Evolutionary conservation across 1,140 invertebrate species (phyloP).

Genomic region (Apocrypta bakeri): DNA sequence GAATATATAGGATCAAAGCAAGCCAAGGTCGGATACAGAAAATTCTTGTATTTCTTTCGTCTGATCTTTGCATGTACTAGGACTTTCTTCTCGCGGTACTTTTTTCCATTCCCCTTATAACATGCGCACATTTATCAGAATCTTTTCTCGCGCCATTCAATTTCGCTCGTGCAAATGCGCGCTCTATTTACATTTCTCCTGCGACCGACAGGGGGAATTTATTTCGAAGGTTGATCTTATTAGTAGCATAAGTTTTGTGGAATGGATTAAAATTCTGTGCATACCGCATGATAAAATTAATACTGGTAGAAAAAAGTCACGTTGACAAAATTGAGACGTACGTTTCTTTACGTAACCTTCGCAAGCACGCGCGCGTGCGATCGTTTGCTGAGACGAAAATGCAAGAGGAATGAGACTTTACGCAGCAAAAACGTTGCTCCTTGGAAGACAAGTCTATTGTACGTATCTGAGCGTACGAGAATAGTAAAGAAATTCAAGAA

Average conservation of each 20-base stretch:
- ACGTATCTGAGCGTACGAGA: not conserved
- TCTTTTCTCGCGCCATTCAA: not conserved
- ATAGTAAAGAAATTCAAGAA: not conserved
- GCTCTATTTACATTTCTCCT: not conserved
- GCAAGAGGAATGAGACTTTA: not conserved
- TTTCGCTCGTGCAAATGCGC: not conserved
- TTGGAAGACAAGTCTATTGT: too few species aligned
- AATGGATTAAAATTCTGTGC: too few species aligned
- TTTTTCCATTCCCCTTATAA: not conserved
- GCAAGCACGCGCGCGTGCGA: not conserved
- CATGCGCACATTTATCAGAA: not conserved
- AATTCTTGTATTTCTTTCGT: not conserved
- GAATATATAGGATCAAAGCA: not conserved
- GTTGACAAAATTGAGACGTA: not conserved
- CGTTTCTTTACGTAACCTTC: not conserved
- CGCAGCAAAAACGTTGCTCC: not conserved
- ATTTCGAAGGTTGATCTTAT: too few species aligned
- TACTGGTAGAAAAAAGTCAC: too few species aligned
- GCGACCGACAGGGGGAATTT: not conserved
- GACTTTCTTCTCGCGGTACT: too few species aligned
- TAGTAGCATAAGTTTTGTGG: too few species aligned
- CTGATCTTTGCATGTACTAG: not conserved
- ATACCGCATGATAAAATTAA: too few species aligned
- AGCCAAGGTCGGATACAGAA: not conserved
- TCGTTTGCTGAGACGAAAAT: not conserved